Percentiles rank a stretch among this genome's conserved stretches.
Conservation (phyloP, 1,140 invertebrate species). For the Micrasema minimum region DNA sequence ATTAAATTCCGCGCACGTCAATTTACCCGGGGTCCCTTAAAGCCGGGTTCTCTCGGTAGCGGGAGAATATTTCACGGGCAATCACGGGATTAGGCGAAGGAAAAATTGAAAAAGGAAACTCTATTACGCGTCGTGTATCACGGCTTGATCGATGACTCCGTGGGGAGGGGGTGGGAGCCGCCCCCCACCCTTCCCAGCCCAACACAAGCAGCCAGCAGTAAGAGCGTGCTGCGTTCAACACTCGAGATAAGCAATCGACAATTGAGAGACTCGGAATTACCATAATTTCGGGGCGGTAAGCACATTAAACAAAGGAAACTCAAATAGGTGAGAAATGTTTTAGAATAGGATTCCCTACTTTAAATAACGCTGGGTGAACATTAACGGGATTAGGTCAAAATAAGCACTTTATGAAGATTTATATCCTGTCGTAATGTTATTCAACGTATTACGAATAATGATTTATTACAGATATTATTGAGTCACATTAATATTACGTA, state of each 20-base stretch:
- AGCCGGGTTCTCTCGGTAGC: neutral
- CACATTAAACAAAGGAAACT: conserved; percentile 36
- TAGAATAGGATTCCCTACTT: conserved; percentile 22
- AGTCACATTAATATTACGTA: too few species aligned
- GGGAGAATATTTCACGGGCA: conserved; percentile 38
- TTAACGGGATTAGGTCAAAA: conserved; percentile 10
- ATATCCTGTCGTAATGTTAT: too few species aligned
- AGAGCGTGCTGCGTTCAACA: conserved; percentile 24
- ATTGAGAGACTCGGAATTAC: conserved; percentile 39
- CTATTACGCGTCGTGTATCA: conserved; percentile 39
- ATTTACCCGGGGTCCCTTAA: conserved; percentile 17
- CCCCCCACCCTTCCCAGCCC: neutral
- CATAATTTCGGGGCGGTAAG: conserved; percentile 33
- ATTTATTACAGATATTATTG: too few species aligned
- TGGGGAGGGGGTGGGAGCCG: neutral
- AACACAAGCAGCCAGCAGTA: neutral
- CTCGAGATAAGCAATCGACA: conserved; percentile 40
- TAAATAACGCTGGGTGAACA: conserved; percentile 14
- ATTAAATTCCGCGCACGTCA: conserved; percentile 35
- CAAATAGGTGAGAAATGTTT: conserved; percentile 28
- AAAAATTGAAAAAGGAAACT: conserved; percentile 42
- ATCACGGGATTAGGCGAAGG: conserved; percentile 39
- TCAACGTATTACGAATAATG: too few species aligned
- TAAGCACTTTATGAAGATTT: neutral
- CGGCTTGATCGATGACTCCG: conserved; percentile 34